These are phyloP conservation scores for Leucosticte australis DNA, from an alignment of 2,113 vertebrate species.

Conservation along the genomic window DNA sequence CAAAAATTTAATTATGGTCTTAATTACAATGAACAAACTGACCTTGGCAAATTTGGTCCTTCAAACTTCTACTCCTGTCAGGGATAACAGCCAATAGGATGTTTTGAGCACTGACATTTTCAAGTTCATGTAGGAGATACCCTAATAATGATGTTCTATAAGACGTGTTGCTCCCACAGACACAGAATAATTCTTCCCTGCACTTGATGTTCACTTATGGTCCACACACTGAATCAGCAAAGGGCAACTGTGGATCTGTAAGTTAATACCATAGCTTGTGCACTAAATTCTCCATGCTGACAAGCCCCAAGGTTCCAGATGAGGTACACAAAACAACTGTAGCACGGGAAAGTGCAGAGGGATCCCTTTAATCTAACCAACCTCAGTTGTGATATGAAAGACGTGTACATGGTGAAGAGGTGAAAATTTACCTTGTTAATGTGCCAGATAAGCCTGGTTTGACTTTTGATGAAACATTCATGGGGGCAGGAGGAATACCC, in stretches of 20 bases:
- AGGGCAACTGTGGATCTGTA: not conserved
- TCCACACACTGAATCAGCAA: not conserved
- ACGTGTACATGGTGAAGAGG: rapidly evolving
- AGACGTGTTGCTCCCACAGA: not conserved
- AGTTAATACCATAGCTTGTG: not conserved
- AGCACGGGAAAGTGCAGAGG: not conserved
- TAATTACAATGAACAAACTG: not conserved
- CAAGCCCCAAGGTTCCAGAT: not conserved
- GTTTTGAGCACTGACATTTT: not conserved
- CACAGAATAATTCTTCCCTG: not conserved
- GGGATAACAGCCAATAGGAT: not conserved
- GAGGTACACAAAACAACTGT: not conserved
- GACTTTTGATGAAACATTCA: not conserved
- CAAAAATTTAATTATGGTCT: not conserved
- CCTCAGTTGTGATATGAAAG: not conserved
- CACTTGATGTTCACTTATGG: not conserved
- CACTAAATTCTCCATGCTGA: not conserved
- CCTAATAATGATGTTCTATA: not conserved
- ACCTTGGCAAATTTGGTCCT: not conserved
- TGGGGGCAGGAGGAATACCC: rapidly evolving
- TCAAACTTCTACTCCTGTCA: not conserved
- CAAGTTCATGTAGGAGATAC: not conserved
- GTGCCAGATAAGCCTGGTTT: not conserved
- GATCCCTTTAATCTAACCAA: not conserved
- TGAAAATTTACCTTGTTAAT: not conserved